A percentile compares a stretch with the other conserved stretches of the same genome.
phyloP scores from a whole-genome alignment of 1,140 invertebrate genomes.

The Cotesia chilonis region DNA sequence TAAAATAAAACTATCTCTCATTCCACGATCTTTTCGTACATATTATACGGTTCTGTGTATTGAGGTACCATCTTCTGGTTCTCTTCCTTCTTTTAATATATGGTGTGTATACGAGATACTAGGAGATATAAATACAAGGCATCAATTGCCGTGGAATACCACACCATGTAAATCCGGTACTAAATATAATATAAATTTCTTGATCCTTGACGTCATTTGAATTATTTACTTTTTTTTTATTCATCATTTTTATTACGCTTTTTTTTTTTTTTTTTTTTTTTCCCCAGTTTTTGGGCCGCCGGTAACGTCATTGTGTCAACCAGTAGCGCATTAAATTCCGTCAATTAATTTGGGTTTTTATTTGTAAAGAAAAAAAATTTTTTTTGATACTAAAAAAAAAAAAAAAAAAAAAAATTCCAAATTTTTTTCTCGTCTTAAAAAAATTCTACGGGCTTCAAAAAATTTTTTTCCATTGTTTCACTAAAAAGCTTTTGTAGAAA shows the following conservation, averaged over 20 bases:
- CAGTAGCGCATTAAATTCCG: too few relatives aligned
- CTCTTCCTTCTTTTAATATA: conserved; percentile 3
- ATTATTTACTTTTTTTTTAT: conserved; percentile 4
- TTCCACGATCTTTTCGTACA: neutral
- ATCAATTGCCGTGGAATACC: neutral
- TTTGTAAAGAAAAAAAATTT: neutral
- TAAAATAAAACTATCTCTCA: too few relatives aligned
- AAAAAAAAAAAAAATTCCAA: too few relatives aligned
- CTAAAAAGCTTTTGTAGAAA: too few relatives aligned
- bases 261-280: neutral
- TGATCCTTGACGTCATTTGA: neutral
- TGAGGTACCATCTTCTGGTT: neutral
- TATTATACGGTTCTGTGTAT: neutral
- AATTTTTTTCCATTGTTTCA: too few relatives aligned
- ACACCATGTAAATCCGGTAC: conserved; percentile 7
- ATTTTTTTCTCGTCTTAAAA: too few relatives aligned
- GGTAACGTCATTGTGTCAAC: neutral
- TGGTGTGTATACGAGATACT: too few relatives aligned
- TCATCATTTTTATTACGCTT: neutral
- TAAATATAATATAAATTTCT: neutral
- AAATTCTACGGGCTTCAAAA: too few relatives aligned
- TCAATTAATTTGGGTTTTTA: too few relatives aligned
- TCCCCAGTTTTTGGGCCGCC: too few relatives aligned
- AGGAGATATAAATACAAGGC: too few relatives aligned
- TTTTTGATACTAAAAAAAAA: neutral